Evolutionary conservation across 1,140 invertebrate genomes (phyloP).

Genomic region (Sesamia nonagrioides): DNA sequence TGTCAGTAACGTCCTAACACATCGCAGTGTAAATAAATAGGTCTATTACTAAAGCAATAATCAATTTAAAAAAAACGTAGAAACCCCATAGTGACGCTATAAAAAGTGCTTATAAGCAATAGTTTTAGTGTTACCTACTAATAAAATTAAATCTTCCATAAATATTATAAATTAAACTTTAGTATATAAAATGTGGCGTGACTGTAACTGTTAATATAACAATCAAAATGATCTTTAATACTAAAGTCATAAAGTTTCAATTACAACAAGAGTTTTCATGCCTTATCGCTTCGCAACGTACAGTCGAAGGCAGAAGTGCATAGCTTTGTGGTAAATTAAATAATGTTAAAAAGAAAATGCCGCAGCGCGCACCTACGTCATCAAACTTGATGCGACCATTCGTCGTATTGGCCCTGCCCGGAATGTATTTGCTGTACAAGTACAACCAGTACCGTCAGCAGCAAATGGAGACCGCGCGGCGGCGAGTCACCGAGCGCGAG

Average conservation of each 20-base stretch:
- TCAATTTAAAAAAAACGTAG: constrained; percentile 66
- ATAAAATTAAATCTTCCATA: constrained; percentile 72
- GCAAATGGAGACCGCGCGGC: constrained; percentile 93
- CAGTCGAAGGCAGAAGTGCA: constrained; percentile 60
- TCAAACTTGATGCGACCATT: constrained; percentile 93
- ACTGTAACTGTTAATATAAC: constrained; percentile 52
- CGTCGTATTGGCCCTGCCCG: constrained; percentile 93
- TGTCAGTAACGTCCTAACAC: constrained; percentile 43
- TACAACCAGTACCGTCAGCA: constrained; percentile 95
- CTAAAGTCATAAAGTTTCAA: constrained; percentile 21
- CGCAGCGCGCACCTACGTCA: constrained; percentile 87
- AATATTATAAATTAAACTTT: constrained; percentile 53
- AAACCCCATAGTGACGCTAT: constrained; percentile 79
- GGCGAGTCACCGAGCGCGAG: constrained; percentile 94
- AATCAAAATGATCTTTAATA: constrained; percentile 64
- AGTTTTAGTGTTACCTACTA: constrained; percentile 64
- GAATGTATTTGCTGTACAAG: constrained; percentile 96
- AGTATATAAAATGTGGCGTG: constrained; percentile 50
- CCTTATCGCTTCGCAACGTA: constrained; percentile 50
- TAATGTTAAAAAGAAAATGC: constrained; percentile 87
- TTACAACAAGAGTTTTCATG: constrained; percentile 41
- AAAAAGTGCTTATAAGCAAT: constrained; percentile 71
- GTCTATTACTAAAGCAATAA: constrained; percentile 84
- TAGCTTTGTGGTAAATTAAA: constrained; percentile 53
- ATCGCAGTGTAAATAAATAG: constrained; percentile 65